phyloP scores from a whole-genome alignment of 2,888 invertebrate genomes.

The Perithous albicinctus region DNA sequence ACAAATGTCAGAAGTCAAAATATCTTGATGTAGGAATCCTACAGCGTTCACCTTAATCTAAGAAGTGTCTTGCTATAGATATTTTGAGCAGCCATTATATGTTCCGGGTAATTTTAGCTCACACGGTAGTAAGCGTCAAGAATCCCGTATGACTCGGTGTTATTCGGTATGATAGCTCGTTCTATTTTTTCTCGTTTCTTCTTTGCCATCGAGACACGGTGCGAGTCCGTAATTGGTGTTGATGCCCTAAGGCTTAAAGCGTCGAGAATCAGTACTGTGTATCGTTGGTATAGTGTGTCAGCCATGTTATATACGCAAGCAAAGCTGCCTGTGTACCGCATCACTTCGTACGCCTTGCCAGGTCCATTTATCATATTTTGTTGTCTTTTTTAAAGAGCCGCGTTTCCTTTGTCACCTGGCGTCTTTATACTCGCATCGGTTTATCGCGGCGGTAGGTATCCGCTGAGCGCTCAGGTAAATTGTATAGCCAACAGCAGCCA shows the following conservation, averaged over 20 bases:
- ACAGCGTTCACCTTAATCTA: background rate
- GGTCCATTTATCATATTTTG: constrained; percentile 82
- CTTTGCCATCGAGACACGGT: constrained; percentile 35
- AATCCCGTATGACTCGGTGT: constrained; percentile 45
- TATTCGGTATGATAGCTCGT: constrained; percentile 45
- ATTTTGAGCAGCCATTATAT: background rate
- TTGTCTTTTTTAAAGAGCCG: constrained; percentile 78
- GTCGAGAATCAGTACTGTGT: constrained; percentile 48
- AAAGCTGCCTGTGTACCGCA: constrained; percentile 56
- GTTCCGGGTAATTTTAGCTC: background rate
- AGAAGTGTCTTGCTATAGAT: background rate
- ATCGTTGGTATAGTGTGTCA: constrained; percentile 27
- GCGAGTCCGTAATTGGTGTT: constrained; percentile 57
- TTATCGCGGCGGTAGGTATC: constrained; percentile 80
- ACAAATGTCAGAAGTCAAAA: background rate
- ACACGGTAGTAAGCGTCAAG: constrained; percentile 14
- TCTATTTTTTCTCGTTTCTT: constrained; percentile 50
- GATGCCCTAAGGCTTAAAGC: constrained; percentile 49
- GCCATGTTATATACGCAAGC: constrained; percentile 27
- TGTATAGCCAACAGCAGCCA: constrained; percentile 58
- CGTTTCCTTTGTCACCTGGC: constrained; percentile 78
- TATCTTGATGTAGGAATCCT: background rate
- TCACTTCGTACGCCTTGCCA: constrained; percentile 58
- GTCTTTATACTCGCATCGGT: constrained; percentile 76
- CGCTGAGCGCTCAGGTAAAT: constrained; percentile 70